Evolutionary conservation across 2,888 invertebrate genomes (phyloP).

Genomic region (Stenotaenia linearis): DNA sequence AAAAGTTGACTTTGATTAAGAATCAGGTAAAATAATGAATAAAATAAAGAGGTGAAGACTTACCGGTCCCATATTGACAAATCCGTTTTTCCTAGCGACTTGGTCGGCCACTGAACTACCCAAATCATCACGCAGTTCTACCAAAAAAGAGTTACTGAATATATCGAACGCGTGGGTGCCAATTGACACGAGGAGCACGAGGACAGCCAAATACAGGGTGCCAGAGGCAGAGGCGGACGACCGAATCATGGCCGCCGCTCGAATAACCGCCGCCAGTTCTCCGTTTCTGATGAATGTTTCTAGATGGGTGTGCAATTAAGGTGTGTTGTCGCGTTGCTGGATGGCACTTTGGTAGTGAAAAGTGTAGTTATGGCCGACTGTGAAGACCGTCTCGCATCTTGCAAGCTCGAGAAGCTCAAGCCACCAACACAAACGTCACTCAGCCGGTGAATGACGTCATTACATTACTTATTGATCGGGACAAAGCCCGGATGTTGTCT

Average conservation of each 20-base stretch:
- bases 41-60: constrained; percentile 50
- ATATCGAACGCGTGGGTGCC: constrained; percentile 53
- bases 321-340: background rate
- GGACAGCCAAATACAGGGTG: background rate
- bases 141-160: constrained; percentile 93
- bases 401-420: background rate
- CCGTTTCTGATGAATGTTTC: constrained; percentile 6
- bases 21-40: background rate
- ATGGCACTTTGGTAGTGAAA: constrained; percentile 1
- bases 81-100: constrained; percentile 83
- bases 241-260: constrained; percentile 24
- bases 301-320: background rate
- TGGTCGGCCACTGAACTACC: constrained; percentile 68
- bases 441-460: background rate
- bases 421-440: background rate
- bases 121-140: constrained; percentile 74
- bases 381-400: constrained; percentile 5
- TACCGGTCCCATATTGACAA: constrained; percentile 90
- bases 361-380: background rate
- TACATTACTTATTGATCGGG: background rate
- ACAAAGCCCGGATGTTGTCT: background rate
- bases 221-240: constrained; percentile 7
- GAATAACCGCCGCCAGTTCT: background rate
- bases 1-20: background rate
- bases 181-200: constrained; percentile 8